Evolutionary conservation across 1,140 invertebrate genomes (phyloP).

Genomic region (Polypedilum pembai): DNA sequence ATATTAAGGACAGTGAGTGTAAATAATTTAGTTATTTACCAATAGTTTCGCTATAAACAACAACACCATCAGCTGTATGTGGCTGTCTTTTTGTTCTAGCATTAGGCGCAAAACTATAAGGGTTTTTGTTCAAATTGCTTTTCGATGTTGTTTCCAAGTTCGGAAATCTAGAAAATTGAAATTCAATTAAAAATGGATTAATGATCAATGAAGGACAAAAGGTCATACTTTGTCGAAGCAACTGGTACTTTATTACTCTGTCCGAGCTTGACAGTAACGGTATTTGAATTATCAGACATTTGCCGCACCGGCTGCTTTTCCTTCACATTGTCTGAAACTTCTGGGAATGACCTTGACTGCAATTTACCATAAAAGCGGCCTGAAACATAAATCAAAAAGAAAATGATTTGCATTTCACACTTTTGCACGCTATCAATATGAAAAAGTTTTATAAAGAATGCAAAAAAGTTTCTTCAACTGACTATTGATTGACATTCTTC

Average conservation of each 20-base stretch:
- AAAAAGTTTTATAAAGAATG: background rate
- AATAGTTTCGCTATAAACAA: background rate
- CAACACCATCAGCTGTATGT: background rate
- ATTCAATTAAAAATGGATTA: background rate
- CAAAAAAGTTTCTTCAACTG: background rate
- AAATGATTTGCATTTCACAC: background rate
- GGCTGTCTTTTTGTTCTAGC: background rate
- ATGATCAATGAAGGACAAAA: background rate
- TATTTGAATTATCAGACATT: background rate
- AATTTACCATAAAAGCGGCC: conserved; percentile 23
- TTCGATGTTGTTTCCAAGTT: background rate
- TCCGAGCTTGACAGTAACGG: background rate
- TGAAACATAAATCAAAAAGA: conserved; percentile 5
- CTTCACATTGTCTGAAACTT: background rate
- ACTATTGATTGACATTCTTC: conserved; percentile 11
- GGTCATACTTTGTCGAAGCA: conserved; percentile 28
- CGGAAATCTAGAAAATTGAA: background rate
- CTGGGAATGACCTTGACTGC: conserved; percentile 30
- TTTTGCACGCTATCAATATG: conserved; percentile 2
- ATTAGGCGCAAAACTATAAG: conserved; percentile 1
- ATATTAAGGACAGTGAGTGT: background rate
- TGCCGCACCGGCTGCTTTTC: conserved; percentile 20
- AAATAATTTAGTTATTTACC: background rate
- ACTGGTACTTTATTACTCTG: conserved; percentile 29
- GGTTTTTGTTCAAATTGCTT: background rate